Evolutionary conservation across 2,888 invertebrate genomes (phyloP).

Genomic region (Epicampocera succincta): DNA sequence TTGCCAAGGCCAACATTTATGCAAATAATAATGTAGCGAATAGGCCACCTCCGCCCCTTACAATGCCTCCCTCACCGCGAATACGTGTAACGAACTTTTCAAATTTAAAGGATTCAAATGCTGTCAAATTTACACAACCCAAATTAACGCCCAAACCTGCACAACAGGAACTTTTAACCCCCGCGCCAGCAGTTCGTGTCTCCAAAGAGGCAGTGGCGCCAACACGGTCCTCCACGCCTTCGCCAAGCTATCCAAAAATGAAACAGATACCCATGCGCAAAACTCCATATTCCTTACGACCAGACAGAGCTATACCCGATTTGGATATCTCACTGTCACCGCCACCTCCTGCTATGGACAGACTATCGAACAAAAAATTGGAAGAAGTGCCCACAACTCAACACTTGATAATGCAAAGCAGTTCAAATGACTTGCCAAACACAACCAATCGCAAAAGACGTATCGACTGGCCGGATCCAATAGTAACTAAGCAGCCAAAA

Average conservation of each 20-base stretch:
- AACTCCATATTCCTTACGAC: slow-evolving; percentile 75
- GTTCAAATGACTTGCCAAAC: slow-evolving; percentile 46
- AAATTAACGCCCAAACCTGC: slow-evolving; percentile 61
- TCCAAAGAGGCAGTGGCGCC: slow-evolving; percentile 73
- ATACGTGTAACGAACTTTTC: slow-evolving; percentile 72
- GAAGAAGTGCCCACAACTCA: slow-evolving; percentile 64
- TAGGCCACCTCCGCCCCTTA: slow-evolving; percentile 71
- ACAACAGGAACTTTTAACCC: slow-evolving; percentile 5
- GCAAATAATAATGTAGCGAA: slow-evolving; percentile 71
- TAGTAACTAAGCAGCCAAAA: slow-evolving; percentile 49
- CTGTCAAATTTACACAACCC: slow-evolving; percentile 39
- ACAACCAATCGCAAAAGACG: slow-evolving; percentile 66
- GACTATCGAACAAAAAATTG: slow-evolving; percentile 52
- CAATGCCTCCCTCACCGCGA: slow-evolving; percentile 64
- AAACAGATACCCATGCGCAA: slow-evolving; percentile 75
- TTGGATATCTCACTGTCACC: slow-evolving; percentile 75
- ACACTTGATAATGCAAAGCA: slow-evolving; percentile 70
- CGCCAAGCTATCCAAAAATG: slow-evolving; percentile 71
- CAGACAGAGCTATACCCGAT: slow-evolving; percentile 76
- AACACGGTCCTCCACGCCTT: slow-evolving; percentile 47
- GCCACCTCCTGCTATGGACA: slow-evolving; percentile 71
- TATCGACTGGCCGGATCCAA: slow-evolving; percentile 58
- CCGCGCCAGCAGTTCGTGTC: slow-evolving; percentile 66
- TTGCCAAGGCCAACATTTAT: slow-evolving; percentile 73
- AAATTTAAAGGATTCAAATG: slow-evolving; percentile 34